Base-by-base conservation (phyloP, 2,888 invertebrate species). In the Colletes collaris region DNA sequence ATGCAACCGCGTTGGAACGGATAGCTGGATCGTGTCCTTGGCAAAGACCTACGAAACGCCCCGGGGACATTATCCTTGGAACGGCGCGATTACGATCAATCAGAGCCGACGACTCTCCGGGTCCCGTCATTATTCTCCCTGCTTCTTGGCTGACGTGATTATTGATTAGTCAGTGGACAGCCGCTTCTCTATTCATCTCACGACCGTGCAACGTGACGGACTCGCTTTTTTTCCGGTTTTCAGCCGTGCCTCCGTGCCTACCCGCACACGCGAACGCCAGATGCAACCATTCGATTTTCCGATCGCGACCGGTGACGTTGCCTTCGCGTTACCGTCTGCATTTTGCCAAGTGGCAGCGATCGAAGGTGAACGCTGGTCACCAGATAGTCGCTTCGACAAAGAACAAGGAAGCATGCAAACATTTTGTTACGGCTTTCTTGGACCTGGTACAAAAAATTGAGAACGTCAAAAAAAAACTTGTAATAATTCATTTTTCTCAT, bases 31-130 rank as follows among this genome's bases (percentile, higher is more conserved):
- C 40, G 16, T 65, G 82, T 81, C 89, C 86, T 88, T 89, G 89
- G 76, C 88, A 88, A 67, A 88, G 88, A 88, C 79, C 86, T 79
- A 67, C 68, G 65, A 65, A 67, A 60, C 76, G 80, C 81, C 27
- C 78, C 63, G 70, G 40, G 76, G 83, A 79, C 73, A 75, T 80
- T 77, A 67, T 82, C 83, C 83, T 88, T 85, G 82, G 75, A 67
- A 65, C 40, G 44, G 53, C 11, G 4, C 52, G 76, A 80, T 81
- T 68, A 44, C 66, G 71, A 82, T 82, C 81, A 64, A 74, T 85
- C 75, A 66, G n/a, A 35, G 58, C 65, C 75, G 49, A 60, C 74
- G 60, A n/a, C 67, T 19, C 52, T 10, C 53, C 55, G 63, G 49
- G 27, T 27, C 10, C 52, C 60, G 49, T 53, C 56, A 58, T 49